Base-by-base conservation (phyloP, 2,113 vertebrate species). In the Pyrgilauda ruficollis region DNA sequence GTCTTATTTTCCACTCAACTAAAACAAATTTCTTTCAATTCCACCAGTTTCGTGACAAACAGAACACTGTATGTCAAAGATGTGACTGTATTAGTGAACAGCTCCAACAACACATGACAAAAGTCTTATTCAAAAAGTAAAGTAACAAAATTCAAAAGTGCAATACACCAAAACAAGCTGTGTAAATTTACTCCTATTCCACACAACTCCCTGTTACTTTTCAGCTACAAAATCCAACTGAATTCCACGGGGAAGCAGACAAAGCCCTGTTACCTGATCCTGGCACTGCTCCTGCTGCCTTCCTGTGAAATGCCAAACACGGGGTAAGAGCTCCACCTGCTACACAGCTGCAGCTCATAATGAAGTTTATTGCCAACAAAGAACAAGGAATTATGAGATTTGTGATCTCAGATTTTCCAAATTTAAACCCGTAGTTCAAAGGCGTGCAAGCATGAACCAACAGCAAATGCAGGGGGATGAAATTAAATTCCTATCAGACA, bases 381-480 rank as follows among this genome's bases (percentile, higher is more conserved):
- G 4, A 61, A 49, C 11, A 6, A 50, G 12, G 17, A 35, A 70
- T n/a, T 8, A 35, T 0, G 9, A 80, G 13, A 43, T 33, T 58
- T 70, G 22, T 35, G 5, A 19, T 24, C 30, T 41, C 1, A 1
- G 39, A 33, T 63, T 79, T 67, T 39, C 30, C 35, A 63, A 27
- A 20, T 44, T 50, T 39, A 59, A 78, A 22, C 6, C 43, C 17
- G 3, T 9, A 27, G 17, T 15, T 83, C n/a, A 78, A 67, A 90
- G 58, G 33, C 21, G 0, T 30, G 21, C 35, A 50, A 69, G 33
- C 30, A 31, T 3, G 56, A 86, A 46, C 22, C 41, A 70, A 69
- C 3, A 52, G 19, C 9, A 50, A 69, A 67, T 7, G 22, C 20
- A 6, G 10, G 3, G 6, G 4, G 2, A 30, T 1, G 9, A 68